Evolutionary conservation across 2,797 vertebrate genomes (phyloP), one percentile per base, ranked within the genome.

Genomic region (Xenentodon cancila): DNA sequence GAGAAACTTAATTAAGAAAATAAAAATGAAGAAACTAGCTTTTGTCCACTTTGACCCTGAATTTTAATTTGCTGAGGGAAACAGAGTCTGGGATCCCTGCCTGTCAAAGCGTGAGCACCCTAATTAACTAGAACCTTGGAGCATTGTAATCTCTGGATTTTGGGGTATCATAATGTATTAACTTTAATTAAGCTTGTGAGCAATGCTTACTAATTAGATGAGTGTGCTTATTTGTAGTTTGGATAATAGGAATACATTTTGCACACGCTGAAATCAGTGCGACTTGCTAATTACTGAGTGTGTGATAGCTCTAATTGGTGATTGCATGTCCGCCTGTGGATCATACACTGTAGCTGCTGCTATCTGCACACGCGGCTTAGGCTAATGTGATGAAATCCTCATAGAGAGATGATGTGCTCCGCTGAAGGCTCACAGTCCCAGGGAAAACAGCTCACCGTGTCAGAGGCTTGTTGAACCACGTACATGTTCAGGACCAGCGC

Each of bases 151-250:
- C 89, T 92, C 65, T 80, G 81, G 85, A 89, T 91, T 89, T 84
- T 76, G 49, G 81, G 73, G 86, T 89, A 89, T 92, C 90, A 86
- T 88, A 82, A 85, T 82, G 81, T 84, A 92, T 92, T 92, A 90
- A 86, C 87, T 90, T 94, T 89, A 91, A 92, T 92, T 89, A 93
- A 87, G 84, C 85, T 77, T 64, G 76, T 82, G 82, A 65, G 75
- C 72, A 74, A 75, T 73, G 87, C 50, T 48, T 63, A 81, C 80
- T 92, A 90, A 92, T 92, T 91, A 92, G 89, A 84, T 77, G 83
- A 74, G 80, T 76, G 68, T 75, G 81, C 84, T 85, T 87, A 90
- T 93, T 92, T 92, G 87, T 89, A 90, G 90, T 91, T 85, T 75
- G 84, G 79, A 83, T 86, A 88, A 85, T 88, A 84, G 79, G 84